Conservation (phyloP, 2,797 vertebrate genomes). For the Borostomias antarcticus region DNA sequence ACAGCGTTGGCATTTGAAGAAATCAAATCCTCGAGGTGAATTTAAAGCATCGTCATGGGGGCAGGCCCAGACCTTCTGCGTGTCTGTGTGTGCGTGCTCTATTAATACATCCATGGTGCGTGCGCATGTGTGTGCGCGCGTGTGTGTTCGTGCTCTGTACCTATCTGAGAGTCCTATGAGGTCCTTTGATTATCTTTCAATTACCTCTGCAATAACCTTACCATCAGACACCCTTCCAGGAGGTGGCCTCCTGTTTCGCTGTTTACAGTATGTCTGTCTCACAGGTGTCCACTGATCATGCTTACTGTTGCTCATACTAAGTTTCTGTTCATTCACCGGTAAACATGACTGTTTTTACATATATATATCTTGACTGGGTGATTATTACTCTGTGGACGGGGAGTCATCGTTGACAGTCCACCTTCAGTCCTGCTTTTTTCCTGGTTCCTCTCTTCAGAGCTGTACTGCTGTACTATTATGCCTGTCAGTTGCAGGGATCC, state of each 20-base stretch:
- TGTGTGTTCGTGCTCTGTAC: too few relatives aligned
- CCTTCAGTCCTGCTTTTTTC: conserved; percentile 68
- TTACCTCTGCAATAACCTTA: conserved; percentile 41
- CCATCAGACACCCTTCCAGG: conserved; percentile 35
- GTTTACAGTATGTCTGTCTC: background rate
- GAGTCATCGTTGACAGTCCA: conserved; percentile 31
- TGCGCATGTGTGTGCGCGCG: too few relatives aligned
- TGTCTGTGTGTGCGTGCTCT: too few relatives aligned
- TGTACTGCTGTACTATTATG: conserved; percentile 67
- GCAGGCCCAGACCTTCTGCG: conserved; percentile 40
- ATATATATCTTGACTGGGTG: conserved; percentile 27
- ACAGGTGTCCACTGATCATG: too few relatives aligned
- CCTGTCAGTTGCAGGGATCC: conserved; percentile 69
- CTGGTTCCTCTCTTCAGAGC: conserved; percentile 58
- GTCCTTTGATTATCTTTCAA: conserved; percentile 63
- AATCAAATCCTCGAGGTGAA: conserved; percentile 70
- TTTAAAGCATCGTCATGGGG: conserved; percentile 58
- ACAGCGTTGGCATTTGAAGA: conserved; percentile 71
- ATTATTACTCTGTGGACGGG: conserved; percentile 49
- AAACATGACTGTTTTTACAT: conserved; percentile 46
- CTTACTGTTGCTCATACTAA: conserved; percentile 13
- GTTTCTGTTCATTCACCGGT: conserved; percentile 36
- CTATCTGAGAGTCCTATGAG: conserved; percentile 42
- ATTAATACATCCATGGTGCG: too few relatives aligned
- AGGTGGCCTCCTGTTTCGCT: too few relatives aligned